phyloP scores from a whole-genome alignment of 2,797 vertebrate genomes.

The Bradypodion pumilum region DNA sequence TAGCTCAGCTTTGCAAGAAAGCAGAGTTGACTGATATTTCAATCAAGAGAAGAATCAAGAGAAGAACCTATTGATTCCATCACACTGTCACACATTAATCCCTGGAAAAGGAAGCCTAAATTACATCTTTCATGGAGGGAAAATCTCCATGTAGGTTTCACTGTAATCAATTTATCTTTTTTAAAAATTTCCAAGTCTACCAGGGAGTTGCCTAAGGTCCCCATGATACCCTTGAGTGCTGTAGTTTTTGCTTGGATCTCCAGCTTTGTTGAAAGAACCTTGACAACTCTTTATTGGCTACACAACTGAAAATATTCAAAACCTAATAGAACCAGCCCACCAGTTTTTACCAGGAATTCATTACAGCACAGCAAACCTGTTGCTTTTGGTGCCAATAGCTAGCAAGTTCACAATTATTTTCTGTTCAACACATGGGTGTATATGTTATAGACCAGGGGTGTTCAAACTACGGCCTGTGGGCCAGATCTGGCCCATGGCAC shows the following conservation, averaged over 20 bases:
- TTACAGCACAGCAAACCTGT: no score
- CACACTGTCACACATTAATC: conserved; percentile 64
- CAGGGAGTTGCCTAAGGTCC: conserved; percentile 59
- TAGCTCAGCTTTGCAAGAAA: conserved; percentile 55
- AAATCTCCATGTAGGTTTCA: conserved; percentile 66
- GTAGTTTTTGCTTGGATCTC: conserved; percentile 64
- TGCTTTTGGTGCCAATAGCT: no score
- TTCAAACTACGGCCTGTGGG: no score
- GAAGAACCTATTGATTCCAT: conserved; percentile 51
- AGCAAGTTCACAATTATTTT: no score
- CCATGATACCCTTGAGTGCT: conserved; percentile 63
- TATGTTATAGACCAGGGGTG: no score
- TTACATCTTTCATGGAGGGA: conserved; percentile 66
- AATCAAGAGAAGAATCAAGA: conserved; percentile 47
- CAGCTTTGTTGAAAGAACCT: conserved; percentile 69
- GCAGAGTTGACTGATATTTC: conserved; percentile 63
- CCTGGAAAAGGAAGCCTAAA: conserved; percentile 55
- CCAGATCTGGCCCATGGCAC: no score
- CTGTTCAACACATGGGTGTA: no score
- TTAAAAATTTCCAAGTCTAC: conserved; percentile 47
- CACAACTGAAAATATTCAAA: conserved; percentile 53
- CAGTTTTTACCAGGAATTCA: no score
- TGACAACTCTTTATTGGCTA: conserved; percentile 69
- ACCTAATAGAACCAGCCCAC: no score
- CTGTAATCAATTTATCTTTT: conserved; percentile 54